Evolutionary conservation across 2,113 vertebrate species (phyloP), one percentile per base, ranked within the genome.

Genomic region (Astur gentilis): DNA sequence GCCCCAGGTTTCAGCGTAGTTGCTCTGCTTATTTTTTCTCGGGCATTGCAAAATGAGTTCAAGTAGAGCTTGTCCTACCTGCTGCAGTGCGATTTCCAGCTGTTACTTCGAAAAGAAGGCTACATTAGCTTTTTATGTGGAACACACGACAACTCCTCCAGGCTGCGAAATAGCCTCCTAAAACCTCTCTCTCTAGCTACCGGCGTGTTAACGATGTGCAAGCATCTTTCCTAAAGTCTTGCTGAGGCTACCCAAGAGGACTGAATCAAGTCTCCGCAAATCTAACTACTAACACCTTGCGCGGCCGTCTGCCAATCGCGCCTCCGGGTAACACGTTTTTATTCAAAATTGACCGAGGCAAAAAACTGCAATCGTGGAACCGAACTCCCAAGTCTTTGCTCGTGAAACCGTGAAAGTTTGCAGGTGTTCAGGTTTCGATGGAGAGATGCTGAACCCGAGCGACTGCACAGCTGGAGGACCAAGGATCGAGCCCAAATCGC

Each of bases 401-500:
- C 17, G 15, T 31, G n/a, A 82, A 82, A 82, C 4, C 6, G 32
- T 12, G 29, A 5, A 50, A 34, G 36, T 22, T 11, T 72, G 32
- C 16, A 45, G 25, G 34, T 18, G 22, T 45, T 82, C 11, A 18
- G 15, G 6, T 34, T 69, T 20, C 54, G 26, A 64, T 0, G 3
- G 57, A 64, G n/a, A 55, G 16, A 62, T 11, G 23, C 0, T 4
- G 23, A 73, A 52, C 21, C 29, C 2, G 0, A 70, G 31, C 15
- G 52, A 38, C 58, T 82, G 44, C 1, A 1, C 13, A 42, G 23
- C 42, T 1, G 0, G 36, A 90, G 34, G 22, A 62, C 8, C 34
- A 36, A 57, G 21, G 52, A 71, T 8, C 1, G 0, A 72, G 42
- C 10, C 7, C 19, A 10, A 42, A 25, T 1, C 0, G 0, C 38